phyloP scores from a whole-genome alignment of 35 echinoderm and acorn worm species.

The Stichopus chloronotus region DNA sequence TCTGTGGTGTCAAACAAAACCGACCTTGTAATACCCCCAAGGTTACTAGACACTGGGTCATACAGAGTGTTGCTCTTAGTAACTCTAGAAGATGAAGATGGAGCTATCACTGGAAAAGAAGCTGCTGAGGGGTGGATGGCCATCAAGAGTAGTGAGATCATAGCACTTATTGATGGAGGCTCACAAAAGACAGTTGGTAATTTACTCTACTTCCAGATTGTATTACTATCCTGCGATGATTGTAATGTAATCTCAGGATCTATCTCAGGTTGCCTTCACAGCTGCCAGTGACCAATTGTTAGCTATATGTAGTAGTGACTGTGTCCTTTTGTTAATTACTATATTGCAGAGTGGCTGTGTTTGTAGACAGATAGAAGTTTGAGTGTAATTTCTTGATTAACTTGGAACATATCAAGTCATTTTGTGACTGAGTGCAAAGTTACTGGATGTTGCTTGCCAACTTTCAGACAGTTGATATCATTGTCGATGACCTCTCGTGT shows the following conservation, averaged over 20 bases:
- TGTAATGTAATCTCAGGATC: too few relatives aligned
- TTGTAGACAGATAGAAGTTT: too few relatives aligned
- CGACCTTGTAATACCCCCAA: constrained; percentile 1
- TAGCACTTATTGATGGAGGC: constrained; percentile 42
- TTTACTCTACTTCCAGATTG: too few relatives aligned
- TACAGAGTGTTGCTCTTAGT: neutral
- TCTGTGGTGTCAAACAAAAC: neutral
- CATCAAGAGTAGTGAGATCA: neutral
- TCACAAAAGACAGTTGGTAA: constrained; percentile 37
- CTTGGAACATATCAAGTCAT: too few relatives aligned
- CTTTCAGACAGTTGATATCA: too few relatives aligned
- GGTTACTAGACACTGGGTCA: neutral
- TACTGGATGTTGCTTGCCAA: too few relatives aligned
- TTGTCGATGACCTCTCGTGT: too few relatives aligned
- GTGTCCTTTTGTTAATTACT: too few relatives aligned
- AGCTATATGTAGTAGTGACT: neutral
- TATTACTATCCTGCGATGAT: too few relatives aligned
- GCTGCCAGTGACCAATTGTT: neutral
- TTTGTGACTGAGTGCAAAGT: too few relatives aligned
- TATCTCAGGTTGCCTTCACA: neutral
- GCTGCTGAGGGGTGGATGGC: constrained; percentile 20
- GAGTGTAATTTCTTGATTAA: too few relatives aligned
- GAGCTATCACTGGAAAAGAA: neutral
- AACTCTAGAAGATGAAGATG: neutral
- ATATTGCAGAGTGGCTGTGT: too few relatives aligned